phyloP scores from a whole-genome alignment of 1,140 invertebrate species.

The Galleria mellonella region DNA sequence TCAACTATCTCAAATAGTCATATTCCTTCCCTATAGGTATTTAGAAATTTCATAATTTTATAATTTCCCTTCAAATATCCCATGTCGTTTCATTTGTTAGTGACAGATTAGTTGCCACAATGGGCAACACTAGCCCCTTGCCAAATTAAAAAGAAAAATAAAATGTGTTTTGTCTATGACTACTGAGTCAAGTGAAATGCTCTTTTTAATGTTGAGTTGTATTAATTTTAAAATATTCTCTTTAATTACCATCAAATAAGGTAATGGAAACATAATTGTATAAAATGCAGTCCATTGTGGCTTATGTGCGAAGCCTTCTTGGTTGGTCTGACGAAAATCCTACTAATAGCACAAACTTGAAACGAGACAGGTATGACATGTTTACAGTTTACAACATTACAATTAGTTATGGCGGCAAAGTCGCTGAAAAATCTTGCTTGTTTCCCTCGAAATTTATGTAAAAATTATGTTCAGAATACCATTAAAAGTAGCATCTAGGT shows the following conservation, averaged over 20 bases:
- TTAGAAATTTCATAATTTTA: too few relatives aligned
- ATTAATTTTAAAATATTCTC: background rate
- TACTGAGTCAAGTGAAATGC: too few relatives aligned
- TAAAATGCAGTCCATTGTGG: conserved; percentile 63
- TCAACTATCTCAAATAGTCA: too few relatives aligned
- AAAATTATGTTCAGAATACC: conserved; percentile 49
- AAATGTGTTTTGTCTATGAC: too few relatives aligned
- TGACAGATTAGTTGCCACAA: too few relatives aligned
- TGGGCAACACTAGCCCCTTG: too few relatives aligned
- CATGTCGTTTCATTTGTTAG: too few relatives aligned
- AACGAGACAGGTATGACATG: conserved; percentile 71
- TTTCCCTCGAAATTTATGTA: conserved; percentile 1
- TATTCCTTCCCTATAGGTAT: too few relatives aligned
- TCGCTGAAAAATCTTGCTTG: conserved; percentile 24
- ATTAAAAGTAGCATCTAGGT: conserved; percentile 42
- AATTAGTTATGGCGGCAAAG: conserved; percentile 67
- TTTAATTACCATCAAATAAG: conserved; percentile 9
- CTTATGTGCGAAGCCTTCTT: conserved; percentile 54
- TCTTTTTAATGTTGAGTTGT: background rate
- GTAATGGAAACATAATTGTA: conserved; percentile 51
- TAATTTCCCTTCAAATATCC: too few relatives aligned
- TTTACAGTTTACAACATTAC: conserved; percentile 43
- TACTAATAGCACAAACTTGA: conserved; percentile 42
- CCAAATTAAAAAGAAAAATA: too few relatives aligned
- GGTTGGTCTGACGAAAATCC: conserved; percentile 47